phyloP scores from a whole-genome alignment of 2,797 vertebrate species.

The Anableps anableps region DNA sequence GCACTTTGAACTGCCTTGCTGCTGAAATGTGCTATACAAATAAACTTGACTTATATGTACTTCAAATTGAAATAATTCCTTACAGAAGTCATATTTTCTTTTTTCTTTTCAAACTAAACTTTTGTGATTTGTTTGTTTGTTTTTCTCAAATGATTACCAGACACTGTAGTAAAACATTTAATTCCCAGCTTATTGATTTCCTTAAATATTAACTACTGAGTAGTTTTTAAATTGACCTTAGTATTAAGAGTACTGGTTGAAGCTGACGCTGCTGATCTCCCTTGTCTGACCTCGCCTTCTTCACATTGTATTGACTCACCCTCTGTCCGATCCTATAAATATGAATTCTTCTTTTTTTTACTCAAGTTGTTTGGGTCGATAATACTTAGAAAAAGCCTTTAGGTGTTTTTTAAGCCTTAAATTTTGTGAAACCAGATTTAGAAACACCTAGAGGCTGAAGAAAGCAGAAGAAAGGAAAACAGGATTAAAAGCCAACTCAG shows the following conservation, averaged over 20 bases:
- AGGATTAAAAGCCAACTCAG: constrained; percentile 17
- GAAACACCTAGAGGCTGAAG: neutral
- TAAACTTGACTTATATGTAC: neutral
- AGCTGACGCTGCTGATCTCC: neutral
- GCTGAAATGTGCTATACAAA: neutral
- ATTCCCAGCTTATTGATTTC: neutral
- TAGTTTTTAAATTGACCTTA: neutral
- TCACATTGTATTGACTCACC: neutral
- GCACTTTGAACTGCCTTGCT: neutral
- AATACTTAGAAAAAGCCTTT: neutral
- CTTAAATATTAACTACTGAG: neutral
- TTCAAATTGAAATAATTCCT: neutral
- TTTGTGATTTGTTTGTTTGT: too few species aligned
- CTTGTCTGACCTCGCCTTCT: constrained; percentile 2
- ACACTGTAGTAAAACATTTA: neutral
- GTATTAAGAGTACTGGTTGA: neutral
- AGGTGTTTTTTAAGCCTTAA: constrained; percentile 7
- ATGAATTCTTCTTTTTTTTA: constrained; percentile 4
- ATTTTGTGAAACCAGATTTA: neutral
- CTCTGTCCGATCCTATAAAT: neutral
- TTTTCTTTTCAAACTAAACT: too few species aligned
- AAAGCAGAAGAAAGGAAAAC: neutral
- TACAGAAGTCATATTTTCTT: neutral
- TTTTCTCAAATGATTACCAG: neutral
- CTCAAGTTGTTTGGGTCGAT: neutral